Evolutionary conservation across 2,113 vertebrate species (phyloP).

Genomic region (Synodontis membranacea): DNA sequence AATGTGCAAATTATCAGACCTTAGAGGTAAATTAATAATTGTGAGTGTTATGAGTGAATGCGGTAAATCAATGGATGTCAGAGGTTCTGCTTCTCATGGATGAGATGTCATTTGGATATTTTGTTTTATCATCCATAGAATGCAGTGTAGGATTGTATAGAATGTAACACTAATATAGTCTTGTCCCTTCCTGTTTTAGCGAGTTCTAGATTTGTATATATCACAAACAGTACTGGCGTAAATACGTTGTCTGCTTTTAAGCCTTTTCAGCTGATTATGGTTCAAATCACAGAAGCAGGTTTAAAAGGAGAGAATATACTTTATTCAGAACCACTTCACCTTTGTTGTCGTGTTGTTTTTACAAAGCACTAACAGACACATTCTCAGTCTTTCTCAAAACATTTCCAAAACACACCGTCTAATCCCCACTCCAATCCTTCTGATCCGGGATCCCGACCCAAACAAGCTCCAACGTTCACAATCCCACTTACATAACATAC

Average conservation of each 20-base stretch:
- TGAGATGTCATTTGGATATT: neutral
- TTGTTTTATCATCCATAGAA: neutral
- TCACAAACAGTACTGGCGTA: neutral
- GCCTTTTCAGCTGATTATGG: neutral
- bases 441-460: slow-evolving; percentile 18
- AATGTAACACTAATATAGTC: neutral
- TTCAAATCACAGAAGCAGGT: neutral
- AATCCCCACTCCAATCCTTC: slow-evolving; percentile 20
- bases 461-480: neutral
- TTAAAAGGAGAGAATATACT: neutral
- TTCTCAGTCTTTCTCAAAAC: neutral
- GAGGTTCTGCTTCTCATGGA: no score
- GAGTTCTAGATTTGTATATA: neutral
- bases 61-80: no score
- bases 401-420: slow-evolving; percentile 5
- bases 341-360: neutral
- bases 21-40: no score
- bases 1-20: no score
- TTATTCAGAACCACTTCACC: neutral
- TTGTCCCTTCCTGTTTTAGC: neutral
- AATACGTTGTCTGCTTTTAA: neutral
- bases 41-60: no score
- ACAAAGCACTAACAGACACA: neutral
- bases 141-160: neutral
- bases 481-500: neutral